Conservation (phyloP, 2,797 vertebrate genomes). For the Emys orbicularis region DNA sequence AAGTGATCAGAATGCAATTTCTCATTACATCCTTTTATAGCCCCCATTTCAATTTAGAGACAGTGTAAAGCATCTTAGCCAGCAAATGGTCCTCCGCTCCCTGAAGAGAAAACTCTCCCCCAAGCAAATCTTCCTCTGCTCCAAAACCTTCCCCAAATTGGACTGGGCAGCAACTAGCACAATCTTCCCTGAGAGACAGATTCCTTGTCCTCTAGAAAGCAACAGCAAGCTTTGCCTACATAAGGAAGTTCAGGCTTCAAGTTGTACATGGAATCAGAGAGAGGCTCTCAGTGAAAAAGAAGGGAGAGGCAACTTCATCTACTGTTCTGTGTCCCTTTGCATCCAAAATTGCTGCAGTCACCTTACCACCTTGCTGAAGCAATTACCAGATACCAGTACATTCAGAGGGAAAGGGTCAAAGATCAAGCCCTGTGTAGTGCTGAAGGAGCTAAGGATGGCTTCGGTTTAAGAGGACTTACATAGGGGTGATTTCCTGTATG, state of each 20-base stretch:
- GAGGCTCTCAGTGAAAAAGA: background rate
- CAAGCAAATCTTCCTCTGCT: background rate
- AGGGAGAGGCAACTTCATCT: too few relatives aligned
- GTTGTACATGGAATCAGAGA: too few relatives aligned
- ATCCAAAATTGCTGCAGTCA: rapidly evolving
- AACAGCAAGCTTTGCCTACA: background rate
- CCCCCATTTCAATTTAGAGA: background rate
- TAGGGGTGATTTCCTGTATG: background rate
- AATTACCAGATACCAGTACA: background rate
- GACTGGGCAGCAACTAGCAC: background rate
- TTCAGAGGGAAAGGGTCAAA: rapidly evolving
- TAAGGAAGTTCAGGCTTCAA: background rate
- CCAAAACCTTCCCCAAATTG: background rate
- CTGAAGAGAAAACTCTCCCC: background rate
- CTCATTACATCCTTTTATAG: background rate
- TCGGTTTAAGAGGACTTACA: background rate
- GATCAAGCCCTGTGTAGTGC: rapidly evolving
- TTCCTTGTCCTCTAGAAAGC: background rate
- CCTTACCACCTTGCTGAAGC: rapidly evolving
- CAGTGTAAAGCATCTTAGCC: background rate
- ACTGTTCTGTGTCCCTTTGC: background rate
- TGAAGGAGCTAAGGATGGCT: background rate
- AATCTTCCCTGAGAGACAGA: too few relatives aligned
- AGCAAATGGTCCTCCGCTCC: too few relatives aligned
- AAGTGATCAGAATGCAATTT: background rate